These are phyloP conservation scores for Leucophenga montana DNA, from an alignment of 2,888 invertebrate genomes.

Conservation along the genomic window DNA sequence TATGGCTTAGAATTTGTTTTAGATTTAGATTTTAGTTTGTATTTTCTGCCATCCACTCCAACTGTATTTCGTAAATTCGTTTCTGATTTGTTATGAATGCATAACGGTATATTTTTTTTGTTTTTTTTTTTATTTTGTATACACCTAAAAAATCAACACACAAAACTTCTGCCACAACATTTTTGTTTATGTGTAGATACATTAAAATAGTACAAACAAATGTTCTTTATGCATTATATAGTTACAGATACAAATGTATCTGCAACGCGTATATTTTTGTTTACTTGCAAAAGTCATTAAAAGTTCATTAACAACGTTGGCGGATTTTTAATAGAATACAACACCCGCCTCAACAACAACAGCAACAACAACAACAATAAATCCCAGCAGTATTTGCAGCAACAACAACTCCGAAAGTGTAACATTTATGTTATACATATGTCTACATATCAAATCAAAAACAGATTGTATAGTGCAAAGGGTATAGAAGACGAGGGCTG, in stretches of 20 bases:
- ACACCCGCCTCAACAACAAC: constrained; percentile 38
- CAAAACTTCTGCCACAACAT: not conserved
- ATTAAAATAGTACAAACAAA: not conserved
- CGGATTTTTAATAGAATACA: constrained; percentile 55
- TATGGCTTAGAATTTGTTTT: constrained; percentile 1
- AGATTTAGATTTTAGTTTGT: not conserved
- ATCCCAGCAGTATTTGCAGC: constrained; percentile 32
- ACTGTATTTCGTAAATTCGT: not conserved
- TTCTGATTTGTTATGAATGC: not conserved
- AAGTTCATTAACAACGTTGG: constrained; percentile 69
- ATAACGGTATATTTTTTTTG: not conserved
- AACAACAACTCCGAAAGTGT: constrained; percentile 31
- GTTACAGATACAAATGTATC: constrained; percentile 29
- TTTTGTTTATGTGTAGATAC: no score
- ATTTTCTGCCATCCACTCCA: not conserved
- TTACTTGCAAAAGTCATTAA: constrained; percentile 63
- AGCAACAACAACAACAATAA: constrained; percentile 39
- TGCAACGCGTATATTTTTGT: constrained; percentile 38
- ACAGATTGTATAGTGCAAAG: constrained; percentile 24
- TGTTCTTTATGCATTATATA: not conserved
- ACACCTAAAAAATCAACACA: not conserved
- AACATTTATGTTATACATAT: constrained; percentile 46
- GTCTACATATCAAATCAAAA: constrained; percentile 56
- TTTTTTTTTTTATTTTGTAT: not conserved
- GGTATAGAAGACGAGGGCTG: no score